Evolutionary conservation across 2,113 vertebrate species (phyloP).

Genomic region (Salvelinus alpinus): DNA sequence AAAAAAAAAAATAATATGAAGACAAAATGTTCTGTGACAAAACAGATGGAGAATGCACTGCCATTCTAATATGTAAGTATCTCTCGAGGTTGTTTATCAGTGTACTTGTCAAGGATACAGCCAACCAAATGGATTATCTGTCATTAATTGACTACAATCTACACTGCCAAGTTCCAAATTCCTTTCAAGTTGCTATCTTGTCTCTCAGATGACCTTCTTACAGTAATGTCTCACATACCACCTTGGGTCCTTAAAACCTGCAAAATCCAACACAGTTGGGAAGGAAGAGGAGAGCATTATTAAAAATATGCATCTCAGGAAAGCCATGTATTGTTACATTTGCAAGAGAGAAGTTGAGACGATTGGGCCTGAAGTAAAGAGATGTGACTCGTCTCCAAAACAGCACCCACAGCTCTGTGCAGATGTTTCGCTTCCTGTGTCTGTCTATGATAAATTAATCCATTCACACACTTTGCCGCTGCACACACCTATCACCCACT

Average conservation of each 20-base stretch:
- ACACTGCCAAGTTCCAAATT: no score
- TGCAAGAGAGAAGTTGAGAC: conserved; percentile 12
- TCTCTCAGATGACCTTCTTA: no score
- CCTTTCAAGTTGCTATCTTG: no score
- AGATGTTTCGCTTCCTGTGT: background rate
- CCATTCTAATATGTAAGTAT: background rate
- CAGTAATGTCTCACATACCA: no score
- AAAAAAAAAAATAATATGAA: background rate
- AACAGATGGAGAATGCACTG: background rate
- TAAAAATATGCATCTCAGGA: conserved; percentile 36
- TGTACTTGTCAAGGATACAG: background rate
- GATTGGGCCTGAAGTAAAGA: conserved; percentile 12
- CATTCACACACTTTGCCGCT: background rate
- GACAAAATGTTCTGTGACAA: background rate
- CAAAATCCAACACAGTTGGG: no score
- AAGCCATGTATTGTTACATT: conserved; percentile 40
- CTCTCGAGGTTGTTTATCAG: background rate
- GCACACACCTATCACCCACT: background rate
- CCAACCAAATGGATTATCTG: background rate
- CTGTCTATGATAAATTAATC: conserved; percentile 5
- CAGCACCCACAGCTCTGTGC: conserved; percentile 3
- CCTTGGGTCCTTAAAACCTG: no score
- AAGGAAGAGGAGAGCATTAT: no score
- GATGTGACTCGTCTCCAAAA: background rate
- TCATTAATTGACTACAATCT: no score